Conservation (phyloP, 2,888 invertebrate genomes). For the Phortica okadai region DNA sequence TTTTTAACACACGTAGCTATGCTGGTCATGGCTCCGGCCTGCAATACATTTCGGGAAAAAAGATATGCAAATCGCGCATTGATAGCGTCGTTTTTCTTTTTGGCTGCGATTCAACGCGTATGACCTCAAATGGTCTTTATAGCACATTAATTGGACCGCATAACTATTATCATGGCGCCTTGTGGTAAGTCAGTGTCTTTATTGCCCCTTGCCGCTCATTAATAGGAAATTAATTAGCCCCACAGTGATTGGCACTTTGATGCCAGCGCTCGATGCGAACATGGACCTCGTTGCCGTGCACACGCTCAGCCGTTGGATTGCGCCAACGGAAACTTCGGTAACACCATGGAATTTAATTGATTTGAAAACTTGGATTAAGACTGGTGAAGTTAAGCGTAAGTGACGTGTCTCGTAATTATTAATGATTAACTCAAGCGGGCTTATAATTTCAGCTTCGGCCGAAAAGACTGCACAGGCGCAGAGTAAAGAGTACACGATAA, state of each 20-base stretch:
- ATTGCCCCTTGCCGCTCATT: no score
- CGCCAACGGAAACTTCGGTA: conserved; percentile 64
- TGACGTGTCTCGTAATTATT: not conserved
- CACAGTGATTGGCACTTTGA: conserved; percentile 78
- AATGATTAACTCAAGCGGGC: not conserved
- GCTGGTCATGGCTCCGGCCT: conserved; percentile 84
- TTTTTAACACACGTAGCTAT: conserved; percentile 77
- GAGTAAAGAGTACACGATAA: conserved; percentile 39
- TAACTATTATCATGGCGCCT: conserved; percentile 76
- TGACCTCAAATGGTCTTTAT: conserved; percentile 76
- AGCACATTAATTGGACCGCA: conserved; percentile 77
- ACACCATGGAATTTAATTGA: conserved; percentile 77
- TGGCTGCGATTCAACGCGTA: conserved; percentile 80
- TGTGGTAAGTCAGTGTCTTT: conserved; percentile 56
- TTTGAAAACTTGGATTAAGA: conserved; percentile 75
- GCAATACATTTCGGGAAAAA: conserved; percentile 79
- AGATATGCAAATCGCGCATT: conserved; percentile 78
- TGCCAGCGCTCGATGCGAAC: conserved; percentile 78
- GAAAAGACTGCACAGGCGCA: not conserved
- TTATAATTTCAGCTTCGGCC: not conserved
- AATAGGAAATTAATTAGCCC: conserved; percentile 69
- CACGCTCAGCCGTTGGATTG: conserved; percentile 77
- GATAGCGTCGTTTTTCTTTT: conserved; percentile 81
- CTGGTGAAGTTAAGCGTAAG: conserved; percentile 67
- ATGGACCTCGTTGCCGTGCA: conserved; percentile 77